Conservation (phyloP, 2,797 vertebrate genomes). For the Triplophysa yarkandensis region DNA sequence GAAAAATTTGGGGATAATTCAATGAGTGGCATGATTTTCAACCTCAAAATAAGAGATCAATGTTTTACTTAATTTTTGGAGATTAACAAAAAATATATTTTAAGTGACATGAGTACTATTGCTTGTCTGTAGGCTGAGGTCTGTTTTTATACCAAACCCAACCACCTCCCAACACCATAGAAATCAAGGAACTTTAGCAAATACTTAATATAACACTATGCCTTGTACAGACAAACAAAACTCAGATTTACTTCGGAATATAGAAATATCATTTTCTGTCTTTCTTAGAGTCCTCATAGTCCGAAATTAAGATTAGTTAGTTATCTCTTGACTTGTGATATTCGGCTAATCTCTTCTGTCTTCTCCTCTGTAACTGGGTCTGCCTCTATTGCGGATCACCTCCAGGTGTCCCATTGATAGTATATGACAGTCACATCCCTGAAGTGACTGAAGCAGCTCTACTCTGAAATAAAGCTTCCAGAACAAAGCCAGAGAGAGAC, state of each 20-base stretch:
- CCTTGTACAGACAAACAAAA: neutral
- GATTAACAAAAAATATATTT: neutral
- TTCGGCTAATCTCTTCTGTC: constrained; percentile 28
- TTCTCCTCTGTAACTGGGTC: constrained; percentile 25
- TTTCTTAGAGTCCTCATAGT: neutral
- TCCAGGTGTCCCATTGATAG: constrained; percentile 58
- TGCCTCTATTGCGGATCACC: constrained; percentile 40
- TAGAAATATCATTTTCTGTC: neutral
- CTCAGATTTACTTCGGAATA: neutral
- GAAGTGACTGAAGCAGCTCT: constrained; percentile 55
- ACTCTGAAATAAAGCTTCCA: constrained; percentile 54
- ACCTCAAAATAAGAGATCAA: neutral
- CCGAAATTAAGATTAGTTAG: neutral
- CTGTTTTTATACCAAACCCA: neutral
- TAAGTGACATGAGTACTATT: neutral
- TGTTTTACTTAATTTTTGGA: neutral
- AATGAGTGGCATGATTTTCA: neutral
- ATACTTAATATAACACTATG: too few species aligned
- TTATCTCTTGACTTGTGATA: neutral
- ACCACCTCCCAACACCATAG: neutral
- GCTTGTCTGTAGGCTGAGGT: neutral
- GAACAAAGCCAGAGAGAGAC: constrained; percentile 54
- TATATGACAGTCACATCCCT: constrained; percentile 54
- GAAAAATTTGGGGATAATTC: neutral
- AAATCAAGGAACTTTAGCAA: neutral